phyloP scores from a whole-genome alignment of 1,140 invertebrate genomes.

The Papilio polyxenes region DNA sequence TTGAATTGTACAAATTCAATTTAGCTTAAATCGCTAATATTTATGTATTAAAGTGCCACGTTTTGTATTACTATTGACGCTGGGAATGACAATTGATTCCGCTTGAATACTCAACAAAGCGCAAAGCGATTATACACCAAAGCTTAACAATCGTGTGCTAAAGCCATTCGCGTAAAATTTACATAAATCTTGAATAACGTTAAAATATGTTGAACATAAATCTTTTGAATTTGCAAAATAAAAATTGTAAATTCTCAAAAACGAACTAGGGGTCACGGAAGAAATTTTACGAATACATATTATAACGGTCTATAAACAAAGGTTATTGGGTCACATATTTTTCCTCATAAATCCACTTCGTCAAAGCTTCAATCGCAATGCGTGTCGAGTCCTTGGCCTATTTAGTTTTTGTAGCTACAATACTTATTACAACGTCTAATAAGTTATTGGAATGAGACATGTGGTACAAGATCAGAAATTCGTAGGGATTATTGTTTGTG shows the following conservation, averaged over 20 bases:
- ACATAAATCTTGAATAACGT: neutral
- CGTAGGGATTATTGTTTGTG: neutral
- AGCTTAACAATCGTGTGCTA: neutral
- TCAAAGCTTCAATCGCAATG: neutral
- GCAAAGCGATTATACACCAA: slow-evolving; percentile 3
- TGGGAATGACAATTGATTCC: slow-evolving; percentile 3
- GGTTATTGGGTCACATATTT: neutral
- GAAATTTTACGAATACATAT: neutral
- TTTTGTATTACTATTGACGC: neutral
- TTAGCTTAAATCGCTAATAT: neutral
- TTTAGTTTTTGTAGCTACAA: neutral
- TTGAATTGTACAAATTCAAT: neutral
- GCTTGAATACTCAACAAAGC: slow-evolving; percentile 1
- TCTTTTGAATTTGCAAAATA: neutral
- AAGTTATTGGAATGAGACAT: neutral
- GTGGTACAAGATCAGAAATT: neutral
- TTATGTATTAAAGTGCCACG: neutral
- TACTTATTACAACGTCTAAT: neutral
- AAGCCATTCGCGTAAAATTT: neutral
- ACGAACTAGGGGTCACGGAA: neutral
- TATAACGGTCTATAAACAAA: neutral
- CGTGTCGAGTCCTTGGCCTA: neutral
- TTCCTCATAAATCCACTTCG: slow-evolving; percentile 1
- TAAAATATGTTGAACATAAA: neutral
- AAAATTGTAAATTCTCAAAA: neutral